A percentile compares a stretch with the other conserved stretches of the same genome.
Evolutionary conservation across 2,888 invertebrate species (phyloP).

Genomic region (Mamestra brassicae): DNA sequence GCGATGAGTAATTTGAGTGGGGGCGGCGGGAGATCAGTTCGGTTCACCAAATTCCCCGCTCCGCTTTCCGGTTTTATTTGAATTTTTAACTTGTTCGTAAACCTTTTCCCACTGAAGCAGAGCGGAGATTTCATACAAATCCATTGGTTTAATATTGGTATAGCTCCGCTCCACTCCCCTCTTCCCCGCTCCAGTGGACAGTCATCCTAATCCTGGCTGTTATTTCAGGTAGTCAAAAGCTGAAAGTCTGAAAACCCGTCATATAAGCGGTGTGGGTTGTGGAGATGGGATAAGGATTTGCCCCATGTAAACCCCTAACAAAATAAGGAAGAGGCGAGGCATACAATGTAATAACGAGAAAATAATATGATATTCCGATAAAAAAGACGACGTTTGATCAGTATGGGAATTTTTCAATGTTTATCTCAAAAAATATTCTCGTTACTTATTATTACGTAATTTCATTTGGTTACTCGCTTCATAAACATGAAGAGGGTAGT

Average conservation of each 20-base stretch:
- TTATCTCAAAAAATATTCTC: neutral
- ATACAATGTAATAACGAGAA: neutral
- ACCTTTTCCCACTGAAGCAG: too few relatives aligned
- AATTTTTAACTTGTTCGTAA: too few relatives aligned
- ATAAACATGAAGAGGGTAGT: constrained; percentile 8
- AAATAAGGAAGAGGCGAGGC: neutral
- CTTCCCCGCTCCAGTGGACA: too few relatives aligned
- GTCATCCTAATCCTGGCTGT: too few relatives aligned
- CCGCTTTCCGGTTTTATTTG: too few relatives aligned
- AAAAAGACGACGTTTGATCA: neutral
- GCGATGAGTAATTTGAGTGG: too few relatives aligned
- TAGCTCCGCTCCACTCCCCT: too few relatives aligned
- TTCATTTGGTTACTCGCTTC: neutral
- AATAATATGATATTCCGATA: neutral
- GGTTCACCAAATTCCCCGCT: too few relatives aligned
- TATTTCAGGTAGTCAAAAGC: neutral
- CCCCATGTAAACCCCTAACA: neutral
- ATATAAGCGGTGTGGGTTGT: neutral
- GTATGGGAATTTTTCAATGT: neutral
- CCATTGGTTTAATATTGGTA: too few relatives aligned
- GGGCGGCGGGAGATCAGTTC: too few relatives aligned
- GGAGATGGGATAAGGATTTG: neutral
- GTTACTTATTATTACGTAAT: neutral
- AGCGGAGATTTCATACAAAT: too few relatives aligned
- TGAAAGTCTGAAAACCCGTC: neutral